Evolutionary conservation across 1,140 invertebrate genomes (phyloP), one percentile per base, ranked within the genome.

Genomic region (Carcinoscorpius rotundicauda): DNA sequence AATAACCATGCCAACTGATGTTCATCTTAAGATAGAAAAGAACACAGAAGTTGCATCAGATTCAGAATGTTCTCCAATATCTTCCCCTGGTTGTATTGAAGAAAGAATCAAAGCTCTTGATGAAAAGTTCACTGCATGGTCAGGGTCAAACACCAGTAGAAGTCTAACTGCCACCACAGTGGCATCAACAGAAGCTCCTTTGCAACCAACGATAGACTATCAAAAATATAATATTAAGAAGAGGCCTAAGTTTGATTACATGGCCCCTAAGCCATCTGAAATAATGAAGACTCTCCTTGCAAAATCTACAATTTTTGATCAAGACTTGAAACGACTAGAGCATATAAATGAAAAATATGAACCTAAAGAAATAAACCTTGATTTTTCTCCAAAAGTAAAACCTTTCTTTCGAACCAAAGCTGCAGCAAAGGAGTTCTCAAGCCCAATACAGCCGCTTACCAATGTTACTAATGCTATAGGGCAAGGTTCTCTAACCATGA

Each of bases 261-360:
- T 67, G 6, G 51, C 69, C 3, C 64, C 64, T 58, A 77, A 95
- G 74, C 93, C 92, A 3, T 96, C 93, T 3, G 93, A 96, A 69
- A 95, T 97, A 67, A 87, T 94, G 4, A 91, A 93, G 72, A 91
- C 89, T 9, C 83, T 98, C 60, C 79, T 97, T 66, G 89, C 92
- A 5, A 93, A 92, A 74, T 85, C 87, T 61, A 94, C 90, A 62
- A 91, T 97, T 8, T 96, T 97, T 75, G 94, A 98, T 75, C 93
- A 97, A 76, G 94, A 98, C 75, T 87, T 87, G 9, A 93, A 96
- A 75, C 81, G 95, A 6, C 79, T 98, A 29, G 93, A 97, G 76
- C 92, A 93, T 72, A 77, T 89, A 70, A 83, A 85, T 71, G 86
- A 93, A 71, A 91, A 92, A 76, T 91, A 91, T 74, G 88, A 91